phyloP scores from a whole-genome alignment of 2,113 vertebrate species.

The western clawed frog (Xenopus tropicalis) region DNA sequence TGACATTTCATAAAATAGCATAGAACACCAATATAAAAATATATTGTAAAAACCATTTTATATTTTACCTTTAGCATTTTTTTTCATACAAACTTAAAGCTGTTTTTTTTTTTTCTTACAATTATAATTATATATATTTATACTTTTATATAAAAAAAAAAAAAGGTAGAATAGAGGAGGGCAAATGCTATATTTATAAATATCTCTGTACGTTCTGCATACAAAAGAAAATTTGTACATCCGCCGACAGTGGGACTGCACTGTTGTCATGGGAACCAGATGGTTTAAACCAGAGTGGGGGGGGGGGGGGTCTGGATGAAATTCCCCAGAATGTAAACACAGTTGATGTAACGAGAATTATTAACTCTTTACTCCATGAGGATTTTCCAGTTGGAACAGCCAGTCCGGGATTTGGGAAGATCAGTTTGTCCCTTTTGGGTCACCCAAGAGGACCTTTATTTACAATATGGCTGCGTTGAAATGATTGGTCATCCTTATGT shows the following conservation, averaged over 20 bases:
- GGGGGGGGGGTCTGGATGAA: conserved; percentile 8
- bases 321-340: conserved; percentile 46
- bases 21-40: conserved; percentile 37
- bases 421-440: no score
- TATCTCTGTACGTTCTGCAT: conserved; percentile 88
- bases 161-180: conserved; percentile 59
- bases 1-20: conserved; percentile 19
- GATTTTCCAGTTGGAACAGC: no score
- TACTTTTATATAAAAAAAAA: conserved; percentile 55
- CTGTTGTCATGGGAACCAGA: conserved; percentile 49
- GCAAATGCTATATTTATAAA: conserved; percentile 85
- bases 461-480: no score
- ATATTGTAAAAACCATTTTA: conserved; percentile 27
- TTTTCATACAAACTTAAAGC: conserved; percentile 63
- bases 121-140: conserved; percentile 55
- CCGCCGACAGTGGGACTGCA: conserved; percentile 85
- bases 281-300: conserved; percentile 47
- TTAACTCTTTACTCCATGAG: no score
- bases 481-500: no score
- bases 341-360: no score
- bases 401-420: no score
- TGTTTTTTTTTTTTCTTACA: conserved; percentile 48
- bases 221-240: conserved; percentile 90
- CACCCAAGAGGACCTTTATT: no score
- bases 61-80: conserved; percentile 53